A percentile compares a stretch with the other conserved stretches of the same genome.
Evolutionary conservation across 2,797 vertebrate species (phyloP).

Genomic region (Xenopus petersii): DNA sequence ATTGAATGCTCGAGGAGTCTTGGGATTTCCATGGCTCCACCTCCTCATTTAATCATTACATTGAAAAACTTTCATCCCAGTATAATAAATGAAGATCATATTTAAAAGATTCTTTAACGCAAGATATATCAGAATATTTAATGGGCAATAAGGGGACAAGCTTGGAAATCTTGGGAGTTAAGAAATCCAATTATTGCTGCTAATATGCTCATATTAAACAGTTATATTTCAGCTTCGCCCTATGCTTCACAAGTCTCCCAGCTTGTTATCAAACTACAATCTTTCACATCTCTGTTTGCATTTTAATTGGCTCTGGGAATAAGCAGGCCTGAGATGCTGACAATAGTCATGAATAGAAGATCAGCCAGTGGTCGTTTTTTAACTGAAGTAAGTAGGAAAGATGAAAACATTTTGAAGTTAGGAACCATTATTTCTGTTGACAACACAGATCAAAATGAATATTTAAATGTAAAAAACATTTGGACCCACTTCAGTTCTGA

Average conservation of each 20-base stretch:
- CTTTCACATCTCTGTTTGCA: constrained; percentile 64
- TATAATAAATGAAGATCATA: constrained; percentile 57
- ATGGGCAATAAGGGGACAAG: constrained; percentile 64
- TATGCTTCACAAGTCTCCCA: constrained; percentile 68
- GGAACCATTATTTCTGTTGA: not conserved
- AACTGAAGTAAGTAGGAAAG: not conserved
- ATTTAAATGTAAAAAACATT: no score
- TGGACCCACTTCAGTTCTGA: no score
- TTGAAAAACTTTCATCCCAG: constrained; percentile 57
- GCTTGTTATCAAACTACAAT: constrained; percentile 62
- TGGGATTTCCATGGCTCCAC: constrained; percentile 10
- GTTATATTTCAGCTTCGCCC: constrained; percentile 72
- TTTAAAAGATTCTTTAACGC: constrained; percentile 61
- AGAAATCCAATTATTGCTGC: constrained; percentile 87
- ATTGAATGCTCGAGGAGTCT: not conserved
- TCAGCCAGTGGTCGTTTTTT: constrained; percentile 23
- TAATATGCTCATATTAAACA: constrained; percentile 80
- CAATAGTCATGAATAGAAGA: constrained; percentile 56
- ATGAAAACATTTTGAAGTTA: not conserved
- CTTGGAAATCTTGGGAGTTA: constrained; percentile 65
- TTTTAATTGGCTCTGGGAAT: constrained; percentile 70
- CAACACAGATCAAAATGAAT: no score
- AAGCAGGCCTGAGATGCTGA: constrained; percentile 56
- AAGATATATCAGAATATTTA: constrained; percentile 60
- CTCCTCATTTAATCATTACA: constrained; percentile 52